phyloP scores from a whole-genome alignment of 2,888 invertebrate genomes.

The Standfussiana lucernea region DNA sequence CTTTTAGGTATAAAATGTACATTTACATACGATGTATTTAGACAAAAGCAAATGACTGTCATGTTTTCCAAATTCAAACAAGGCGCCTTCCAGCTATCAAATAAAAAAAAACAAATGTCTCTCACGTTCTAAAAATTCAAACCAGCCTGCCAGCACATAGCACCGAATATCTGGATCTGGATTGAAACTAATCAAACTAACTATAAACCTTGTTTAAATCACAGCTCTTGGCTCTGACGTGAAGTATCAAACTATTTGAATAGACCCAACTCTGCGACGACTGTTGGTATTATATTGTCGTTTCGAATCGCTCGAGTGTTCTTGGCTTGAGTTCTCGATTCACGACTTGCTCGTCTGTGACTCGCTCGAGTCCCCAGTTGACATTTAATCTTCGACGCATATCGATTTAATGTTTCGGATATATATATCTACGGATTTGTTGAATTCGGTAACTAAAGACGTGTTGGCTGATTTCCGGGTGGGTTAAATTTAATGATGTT shows the following conservation, averaged over 20 bases:
- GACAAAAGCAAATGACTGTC: neutral
- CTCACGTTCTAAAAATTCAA: neutral
- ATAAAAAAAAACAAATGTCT: neutral
- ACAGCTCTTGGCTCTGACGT: conserved; percentile 57
- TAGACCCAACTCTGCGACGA: conserved; percentile 51
- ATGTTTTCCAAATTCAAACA: neutral
- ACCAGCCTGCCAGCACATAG: neutral
- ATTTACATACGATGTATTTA: neutral
- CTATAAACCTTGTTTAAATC: conserved; percentile 43
- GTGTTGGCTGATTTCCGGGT: neutral
- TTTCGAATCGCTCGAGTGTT: conserved; percentile 46
- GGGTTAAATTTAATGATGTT: neutral
- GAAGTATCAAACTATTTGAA: conserved; percentile 60
- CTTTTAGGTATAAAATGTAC: neutral
- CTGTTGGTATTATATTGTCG: conserved; percentile 64
- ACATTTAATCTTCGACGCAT: conserved; percentile 50
- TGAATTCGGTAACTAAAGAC: neutral
- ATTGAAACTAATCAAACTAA: conserved; percentile 53
- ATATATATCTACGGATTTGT: conserved; percentile 4
- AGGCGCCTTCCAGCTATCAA: neutral
- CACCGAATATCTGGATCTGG: conserved; percentile 20
- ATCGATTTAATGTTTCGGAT: conserved; percentile 47
- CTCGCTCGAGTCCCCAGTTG: conserved; percentile 37
- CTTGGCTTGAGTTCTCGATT: conserved; percentile 42
- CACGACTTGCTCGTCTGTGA: conserved; percentile 25